Evolutionary conservation across 2,888 invertebrate genomes (phyloP).

Genomic region (Erynnis tages): DNA sequence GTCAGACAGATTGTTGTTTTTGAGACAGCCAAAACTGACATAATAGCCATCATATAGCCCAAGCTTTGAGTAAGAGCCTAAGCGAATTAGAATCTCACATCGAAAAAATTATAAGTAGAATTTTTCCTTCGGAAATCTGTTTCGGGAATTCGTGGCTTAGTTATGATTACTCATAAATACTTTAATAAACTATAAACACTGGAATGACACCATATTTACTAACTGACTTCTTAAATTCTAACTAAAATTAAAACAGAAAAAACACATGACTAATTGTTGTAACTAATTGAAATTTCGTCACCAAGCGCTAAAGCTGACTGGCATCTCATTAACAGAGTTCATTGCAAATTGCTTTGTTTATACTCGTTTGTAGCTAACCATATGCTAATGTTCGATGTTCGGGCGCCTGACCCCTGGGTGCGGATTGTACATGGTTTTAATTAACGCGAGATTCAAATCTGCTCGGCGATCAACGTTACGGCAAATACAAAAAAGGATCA

Average conservation of each 20-base stretch:
- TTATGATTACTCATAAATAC: no score
- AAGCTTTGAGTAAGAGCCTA: no score
- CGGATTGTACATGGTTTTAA: constrained; percentile 47
- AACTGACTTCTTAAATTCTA: no score
- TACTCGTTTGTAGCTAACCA: background rate
- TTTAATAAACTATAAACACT: no score
- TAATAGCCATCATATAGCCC: no score
- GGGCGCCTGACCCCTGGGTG: background rate
- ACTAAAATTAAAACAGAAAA: background rate
- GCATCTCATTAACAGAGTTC: background rate
- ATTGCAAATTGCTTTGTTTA: background rate
- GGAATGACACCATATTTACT: no score
- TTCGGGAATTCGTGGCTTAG: no score
- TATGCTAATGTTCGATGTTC: constrained; percentile 2
- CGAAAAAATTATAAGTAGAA: no score
- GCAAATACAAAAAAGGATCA: constrained; percentile 80
- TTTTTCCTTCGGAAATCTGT: no score
- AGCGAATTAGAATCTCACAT: no score
- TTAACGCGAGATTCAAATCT: constrained; percentile 66
- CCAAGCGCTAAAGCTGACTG: background rate
- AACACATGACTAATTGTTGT: background rate
- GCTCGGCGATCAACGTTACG: constrained; percentile 66
- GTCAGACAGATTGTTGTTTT: no score
- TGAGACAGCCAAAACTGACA: no score
- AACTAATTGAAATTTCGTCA: background rate